Evolutionary conservation across 2,888 invertebrate species (phyloP), one percentile per base, ranked within the genome.

Genomic region (Micropterix aruncella): DNA sequence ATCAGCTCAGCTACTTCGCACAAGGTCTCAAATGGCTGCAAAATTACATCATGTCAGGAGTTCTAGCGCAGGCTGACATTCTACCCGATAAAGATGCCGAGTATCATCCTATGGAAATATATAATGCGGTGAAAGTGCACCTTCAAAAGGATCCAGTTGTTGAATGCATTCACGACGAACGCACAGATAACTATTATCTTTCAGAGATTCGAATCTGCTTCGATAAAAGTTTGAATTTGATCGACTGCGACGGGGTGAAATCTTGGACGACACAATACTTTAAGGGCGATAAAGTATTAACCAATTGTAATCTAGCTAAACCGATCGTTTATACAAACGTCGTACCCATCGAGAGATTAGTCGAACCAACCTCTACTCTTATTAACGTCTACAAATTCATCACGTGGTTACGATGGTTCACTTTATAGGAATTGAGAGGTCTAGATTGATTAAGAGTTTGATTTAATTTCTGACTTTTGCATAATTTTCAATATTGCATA

Each of bases 141-240:
- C 57, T 81, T 18, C 73, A 75, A 2, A 74, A 73, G 43, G 74
- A 74, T 50, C 79, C 79, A 0, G 70, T 70, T 37, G 72, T 87
- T 39, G 72, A 78, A 54, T 87, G 87, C 54, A 62, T 73, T 3
- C 67, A 65, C 36, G 79, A 82, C 56, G 62, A 71, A 56, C 62
- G 71, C 46, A 68, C 69, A 1, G 73, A 74, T 16, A 62, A 71
- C 16, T 72, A 71, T 2, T 79, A 76, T 54, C 56, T 88, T 42
- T 73, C 75, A 16, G 87, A 88, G 59, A 75, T 88, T 44, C 68
- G 83, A 16, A 72, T 88, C 42, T 89, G 88, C 55, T 81, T 88
- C 51, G 69, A 80, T 55, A 86, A 83, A 56, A 59, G 62, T 1
- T 59, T 88, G 16, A 59, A 74, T 36, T 56, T 83, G 14, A 67